Conservation (phyloP, 2,888 invertebrate genomes). For the Plagiodera versicolora region DNA sequence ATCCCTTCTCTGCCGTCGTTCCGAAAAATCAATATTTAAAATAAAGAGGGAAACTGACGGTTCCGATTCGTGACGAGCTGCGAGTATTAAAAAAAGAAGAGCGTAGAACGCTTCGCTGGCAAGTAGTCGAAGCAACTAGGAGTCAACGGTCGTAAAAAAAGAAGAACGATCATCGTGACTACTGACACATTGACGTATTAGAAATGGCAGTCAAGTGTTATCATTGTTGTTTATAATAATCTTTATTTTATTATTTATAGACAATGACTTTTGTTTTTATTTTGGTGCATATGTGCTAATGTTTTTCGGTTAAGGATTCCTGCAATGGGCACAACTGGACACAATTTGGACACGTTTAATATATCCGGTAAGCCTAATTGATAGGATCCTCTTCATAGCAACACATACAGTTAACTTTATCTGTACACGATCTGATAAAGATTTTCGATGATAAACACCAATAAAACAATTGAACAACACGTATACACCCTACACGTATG, state of each 20-base stretch:
- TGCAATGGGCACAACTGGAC: slow-evolving; percentile 50
- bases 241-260: slow-evolving; percentile 7
- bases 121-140: neutral
- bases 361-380: slow-evolving; percentile 43
- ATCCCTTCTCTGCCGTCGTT: neutral
- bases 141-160: neutral
- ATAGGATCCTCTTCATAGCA: neutral
- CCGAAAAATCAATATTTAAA: neutral
- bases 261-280: slow-evolving; percentile 13
- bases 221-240: slow-evolving; percentile 7
- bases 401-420: neutral
- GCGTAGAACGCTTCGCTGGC: neutral
- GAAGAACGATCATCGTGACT: neutral
- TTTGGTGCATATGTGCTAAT: slow-evolving; percentile 12
- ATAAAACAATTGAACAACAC: neutral
- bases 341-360: slow-evolving; percentile 49
- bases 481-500: neutral
- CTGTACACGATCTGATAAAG: neutral
- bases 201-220: slow-evolving; percentile 20
- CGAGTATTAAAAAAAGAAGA: too few species aligned
- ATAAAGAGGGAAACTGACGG: neutral
- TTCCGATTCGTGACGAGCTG: too few species aligned
- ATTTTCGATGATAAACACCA: neutral
- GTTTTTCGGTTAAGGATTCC: slow-evolving; percentile 6
- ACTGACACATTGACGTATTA: slow-evolving; percentile 15